Evolutionary conservation across 1,140 invertebrate species (phyloP).

Genomic region (Drosophila nigromelanica): DNA sequence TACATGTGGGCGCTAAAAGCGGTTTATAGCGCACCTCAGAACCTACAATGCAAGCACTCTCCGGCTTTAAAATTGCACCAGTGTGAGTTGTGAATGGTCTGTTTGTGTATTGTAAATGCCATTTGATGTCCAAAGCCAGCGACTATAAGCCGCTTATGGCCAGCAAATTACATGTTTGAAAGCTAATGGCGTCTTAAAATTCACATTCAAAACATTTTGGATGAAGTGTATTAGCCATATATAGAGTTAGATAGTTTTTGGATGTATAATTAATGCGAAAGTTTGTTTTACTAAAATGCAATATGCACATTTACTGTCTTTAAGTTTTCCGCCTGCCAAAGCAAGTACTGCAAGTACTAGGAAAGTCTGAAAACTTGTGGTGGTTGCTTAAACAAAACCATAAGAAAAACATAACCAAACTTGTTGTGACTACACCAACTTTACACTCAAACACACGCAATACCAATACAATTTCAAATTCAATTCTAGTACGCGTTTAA

Average conservation of each 20-base stretch:
- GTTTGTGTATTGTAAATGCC: conserved; percentile 52
- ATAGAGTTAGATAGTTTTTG: background rate
- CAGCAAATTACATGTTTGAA: conserved; percentile 70
- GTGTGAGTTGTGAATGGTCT: conserved; percentile 4
- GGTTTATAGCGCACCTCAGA: conserved; percentile 36
- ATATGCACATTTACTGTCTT: background rate
- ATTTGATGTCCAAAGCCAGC: conserved; percentile 62
- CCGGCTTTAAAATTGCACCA: conserved; percentile 50
- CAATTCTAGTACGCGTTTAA: conserved; percentile 58
- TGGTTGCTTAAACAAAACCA: conserved; percentile 35
- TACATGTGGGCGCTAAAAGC: conserved; percentile 34
- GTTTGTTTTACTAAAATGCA: background rate
- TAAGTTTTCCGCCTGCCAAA: background rate
- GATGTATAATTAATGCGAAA: background rate
- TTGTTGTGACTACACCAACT: conserved; percentile 17
- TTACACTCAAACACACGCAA: conserved; percentile 15
- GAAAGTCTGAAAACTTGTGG: conserved; percentile 18
- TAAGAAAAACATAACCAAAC: conserved; percentile 22
- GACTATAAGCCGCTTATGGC: conserved; percentile 70
- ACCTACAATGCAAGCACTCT: conserved; percentile 23
- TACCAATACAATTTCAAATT: conserved; percentile 65
- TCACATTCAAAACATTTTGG: background rate
- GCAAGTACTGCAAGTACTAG: background rate
- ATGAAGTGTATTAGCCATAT: conserved; percentile 5
- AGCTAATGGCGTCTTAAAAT: conserved; percentile 14